Conservation (phyloP, 2,113 vertebrate species). For the Burhinus bistriatus region DNA sequence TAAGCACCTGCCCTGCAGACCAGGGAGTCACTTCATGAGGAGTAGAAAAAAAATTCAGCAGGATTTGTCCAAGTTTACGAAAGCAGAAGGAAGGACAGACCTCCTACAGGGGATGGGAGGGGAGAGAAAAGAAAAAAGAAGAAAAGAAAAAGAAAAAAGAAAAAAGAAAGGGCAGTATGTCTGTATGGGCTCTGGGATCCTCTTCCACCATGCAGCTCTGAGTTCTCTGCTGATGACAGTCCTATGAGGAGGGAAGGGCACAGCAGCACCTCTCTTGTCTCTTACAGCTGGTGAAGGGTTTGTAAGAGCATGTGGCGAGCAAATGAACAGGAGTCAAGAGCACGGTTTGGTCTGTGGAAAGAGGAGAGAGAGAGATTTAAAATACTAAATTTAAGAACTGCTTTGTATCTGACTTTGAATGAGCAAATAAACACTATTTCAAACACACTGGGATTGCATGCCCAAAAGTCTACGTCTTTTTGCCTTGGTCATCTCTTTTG, state of each 20-base stretch:
- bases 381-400: not conserved
- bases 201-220: not conserved
- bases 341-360: conserved; percentile 80
- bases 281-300: conserved; percentile 78
- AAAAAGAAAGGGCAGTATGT: not conserved
- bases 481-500: not conserved
- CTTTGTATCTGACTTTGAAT: not conserved
- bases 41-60: not conserved
- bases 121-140: no score
- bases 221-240: not conserved
- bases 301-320: conserved; percentile 85
- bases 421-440: not conserved
- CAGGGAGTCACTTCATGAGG: not conserved
- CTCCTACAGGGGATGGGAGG: not conserved
- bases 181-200: not conserved
- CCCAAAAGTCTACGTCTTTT: not conserved
- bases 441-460: not conserved
- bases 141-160: no score
- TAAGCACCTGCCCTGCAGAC: not conserved
- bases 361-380: not conserved
- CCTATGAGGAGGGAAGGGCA: not conserved
- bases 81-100: conserved; percentile 12
- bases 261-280: not conserved
- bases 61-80: conserved; percentile 31
- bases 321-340: conserved; percentile 82